Evolutionary conservation across 2,113 vertebrate species (phyloP), one percentile per base, ranked within the genome.

Genomic region (Suricata suricatta): DNA sequence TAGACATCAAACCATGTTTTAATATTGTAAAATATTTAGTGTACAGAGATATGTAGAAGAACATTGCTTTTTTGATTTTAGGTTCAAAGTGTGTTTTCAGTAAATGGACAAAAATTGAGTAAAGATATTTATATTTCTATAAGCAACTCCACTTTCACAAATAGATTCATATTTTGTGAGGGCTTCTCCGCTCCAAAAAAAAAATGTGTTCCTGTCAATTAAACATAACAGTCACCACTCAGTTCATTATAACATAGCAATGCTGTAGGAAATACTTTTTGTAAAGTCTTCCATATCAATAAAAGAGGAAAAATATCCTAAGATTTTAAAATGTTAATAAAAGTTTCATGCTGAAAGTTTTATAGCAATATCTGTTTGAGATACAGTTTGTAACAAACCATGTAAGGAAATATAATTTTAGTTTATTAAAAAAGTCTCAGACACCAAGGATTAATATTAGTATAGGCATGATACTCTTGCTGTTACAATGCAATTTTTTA

Each of bases 111-210:
- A 93, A 98, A 97, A 89, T 77, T 85, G 95, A 98, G 97, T 97
- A 66, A 97, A 95, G 90, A 96, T 93, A 98, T 96, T 87, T 97
- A 41, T 98, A 98, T 99, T 98, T 98, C 95, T 97, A 97, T 97
- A 99, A 98, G 98, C 98, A 99, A 95, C 97, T 97, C 95, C 96
- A 98, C 97, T 99, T 99, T 98, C 97, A 96, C 97, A 98, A 99
- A 99, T 99, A 97, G 98, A 98, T 98, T 98, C 97, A 82, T 98
- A 99, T 99, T 99, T 98, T 99, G 96, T 95, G 97, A 99, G 98
- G 98, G 92, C 90, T 97, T 99, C 97, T 98, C 98, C 91, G 97
- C 98, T 98, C 97, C 98, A 98, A 98, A 98, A 96, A 98, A 96
- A 98, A 98, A 98, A 98, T 98, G 95, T 98, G 94, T 98, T 99